These are phyloP conservation scores for Nymphalis polychloros DNA, from an alignment of 2,888 invertebrate species.

Conservation along the genomic window DNA sequence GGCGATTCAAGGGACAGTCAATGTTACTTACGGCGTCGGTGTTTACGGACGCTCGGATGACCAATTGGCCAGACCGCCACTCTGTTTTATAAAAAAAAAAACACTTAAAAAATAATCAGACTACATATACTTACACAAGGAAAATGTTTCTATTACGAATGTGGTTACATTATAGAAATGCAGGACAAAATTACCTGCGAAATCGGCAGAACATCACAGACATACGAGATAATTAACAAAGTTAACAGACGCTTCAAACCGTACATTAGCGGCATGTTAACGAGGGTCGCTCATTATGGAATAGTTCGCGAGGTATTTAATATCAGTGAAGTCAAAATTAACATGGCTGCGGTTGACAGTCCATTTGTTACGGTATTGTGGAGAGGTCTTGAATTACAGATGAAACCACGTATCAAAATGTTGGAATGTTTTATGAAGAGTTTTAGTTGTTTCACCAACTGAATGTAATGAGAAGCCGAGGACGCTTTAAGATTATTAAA, in stretches of 20 bases:
- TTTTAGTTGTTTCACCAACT: background rate
- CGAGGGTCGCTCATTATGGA: slow-evolving; percentile 40
- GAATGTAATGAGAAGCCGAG: no score
- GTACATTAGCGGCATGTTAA: slow-evolving; percentile 31
- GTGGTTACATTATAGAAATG: slow-evolving; percentile 1
- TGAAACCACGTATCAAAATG: slow-evolving; percentile 5
- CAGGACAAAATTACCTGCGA: slow-evolving; percentile 6
- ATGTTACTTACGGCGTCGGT: no score
- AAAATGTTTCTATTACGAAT: slow-evolving; percentile 6
- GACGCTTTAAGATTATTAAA: no score
- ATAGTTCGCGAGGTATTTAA: slow-evolving; percentile 35
- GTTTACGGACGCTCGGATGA: no score
- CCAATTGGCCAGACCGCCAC: no score
- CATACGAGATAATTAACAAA: slow-evolving; percentile 23
- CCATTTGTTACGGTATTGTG: slow-evolving; percentile 12
- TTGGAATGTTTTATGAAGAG: background rate
- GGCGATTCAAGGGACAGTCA: no score
- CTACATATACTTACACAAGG: background rate
- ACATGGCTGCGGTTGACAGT: slow-evolving; percentile 7
- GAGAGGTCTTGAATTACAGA: slow-evolving; percentile 9
- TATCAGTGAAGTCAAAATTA: slow-evolving; percentile 13
- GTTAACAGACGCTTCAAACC: slow-evolving; percentile 15
- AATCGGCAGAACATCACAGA: slow-evolving; percentile 16
- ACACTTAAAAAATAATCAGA: background rate
- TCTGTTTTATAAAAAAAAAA: no score